These are phyloP conservation scores for Scaptomyza graminum DNA, from an alignment of 1,140 invertebrate species.

Conservation along the genomic window DNA sequence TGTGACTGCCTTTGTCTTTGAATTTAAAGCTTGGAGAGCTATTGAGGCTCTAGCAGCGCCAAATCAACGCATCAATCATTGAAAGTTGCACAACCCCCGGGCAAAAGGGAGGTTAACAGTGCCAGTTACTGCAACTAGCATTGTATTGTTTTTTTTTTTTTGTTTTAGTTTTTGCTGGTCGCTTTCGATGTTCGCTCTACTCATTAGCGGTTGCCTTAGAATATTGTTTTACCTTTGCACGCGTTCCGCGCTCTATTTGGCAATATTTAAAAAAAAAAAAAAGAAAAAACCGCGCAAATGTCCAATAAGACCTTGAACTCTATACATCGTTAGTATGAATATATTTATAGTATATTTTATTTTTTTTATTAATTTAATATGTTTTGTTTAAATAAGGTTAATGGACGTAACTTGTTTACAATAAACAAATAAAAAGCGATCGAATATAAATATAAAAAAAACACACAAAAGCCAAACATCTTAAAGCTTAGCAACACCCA, in stretches of 20 bases:
- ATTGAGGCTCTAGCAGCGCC: constrained; percentile 61
- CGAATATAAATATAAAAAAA: constrained; percentile 2
- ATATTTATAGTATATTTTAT: background rate
- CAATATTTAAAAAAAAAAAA: constrained; percentile 39
- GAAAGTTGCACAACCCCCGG: constrained; percentile 57
- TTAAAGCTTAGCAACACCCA: constrained; percentile 58
- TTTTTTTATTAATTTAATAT: constrained; percentile 29
- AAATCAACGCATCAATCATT: constrained; percentile 75
- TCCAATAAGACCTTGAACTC: constrained; percentile 60
- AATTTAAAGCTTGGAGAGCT: constrained; percentile 60
- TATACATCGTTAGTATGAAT: constrained; percentile 1
- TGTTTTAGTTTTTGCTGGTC: background rate
- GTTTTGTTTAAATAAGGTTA: constrained; percentile 63
- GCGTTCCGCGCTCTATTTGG: constrained; percentile 25
- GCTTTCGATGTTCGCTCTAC: constrained; percentile 1
- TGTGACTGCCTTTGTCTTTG: constrained; percentile 36
- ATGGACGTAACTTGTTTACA: constrained; percentile 64
- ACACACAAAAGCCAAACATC: constrained; percentile 41
- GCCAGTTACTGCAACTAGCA: constrained; percentile 44
- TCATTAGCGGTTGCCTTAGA: constrained; percentile 43
- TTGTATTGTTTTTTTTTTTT: too few relatives aligned
- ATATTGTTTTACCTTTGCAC: constrained; percentile 29
- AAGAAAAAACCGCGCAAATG: constrained; percentile 42
- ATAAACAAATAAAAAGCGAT: constrained; percentile 53
- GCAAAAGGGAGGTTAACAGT: constrained; percentile 11